These are phyloP conservation scores for Macaria liturata DNA, from an alignment of 2,888 invertebrate species.

Conservation along the genomic window DNA sequence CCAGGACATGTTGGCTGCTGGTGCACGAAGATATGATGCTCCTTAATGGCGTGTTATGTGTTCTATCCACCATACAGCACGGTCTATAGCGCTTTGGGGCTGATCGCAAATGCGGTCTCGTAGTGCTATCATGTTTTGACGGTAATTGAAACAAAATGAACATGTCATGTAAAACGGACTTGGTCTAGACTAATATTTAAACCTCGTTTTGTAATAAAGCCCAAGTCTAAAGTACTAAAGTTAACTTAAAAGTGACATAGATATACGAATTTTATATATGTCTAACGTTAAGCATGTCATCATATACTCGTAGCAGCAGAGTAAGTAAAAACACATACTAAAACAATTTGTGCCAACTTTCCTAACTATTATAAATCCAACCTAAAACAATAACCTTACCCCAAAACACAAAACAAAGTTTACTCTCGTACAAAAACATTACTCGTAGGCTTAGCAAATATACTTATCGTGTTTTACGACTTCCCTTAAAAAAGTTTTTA, in stretches of 20 bases:
- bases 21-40: constrained; percentile 61
- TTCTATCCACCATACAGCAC: constrained; percentile 74
- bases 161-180: too few species aligned
- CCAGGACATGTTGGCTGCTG: constrained; percentile 52
- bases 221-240: too few species aligned
- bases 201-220: too few species aligned
- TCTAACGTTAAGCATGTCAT: too few species aligned
- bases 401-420: constrained; percentile 26
- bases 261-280: too few species aligned
- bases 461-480: constrained; percentile 48
- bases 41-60: constrained; percentile 68
- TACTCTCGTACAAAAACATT: constrained; percentile 40
- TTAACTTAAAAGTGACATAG: too few species aligned
- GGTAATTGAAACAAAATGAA: constrained; percentile 26
- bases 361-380: background rate
- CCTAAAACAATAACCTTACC: constrained; percentile 31
- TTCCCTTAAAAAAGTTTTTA: constrained; percentile 44
- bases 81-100: constrained; percentile 58
- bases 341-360: background rate
- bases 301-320: too few species aligned
- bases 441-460: constrained; percentile 39
- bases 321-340: too few species aligned
- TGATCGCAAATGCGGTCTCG: constrained; percentile 55
- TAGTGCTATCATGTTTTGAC: constrained; percentile 41
- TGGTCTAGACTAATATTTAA: too few species aligned